A percentile compares a stretch with the other conserved stretches of the same genome.
Evolutionary conservation across 2,888 invertebrate species (phyloP).

Genomic region (Calliopum simillimum): DNA sequence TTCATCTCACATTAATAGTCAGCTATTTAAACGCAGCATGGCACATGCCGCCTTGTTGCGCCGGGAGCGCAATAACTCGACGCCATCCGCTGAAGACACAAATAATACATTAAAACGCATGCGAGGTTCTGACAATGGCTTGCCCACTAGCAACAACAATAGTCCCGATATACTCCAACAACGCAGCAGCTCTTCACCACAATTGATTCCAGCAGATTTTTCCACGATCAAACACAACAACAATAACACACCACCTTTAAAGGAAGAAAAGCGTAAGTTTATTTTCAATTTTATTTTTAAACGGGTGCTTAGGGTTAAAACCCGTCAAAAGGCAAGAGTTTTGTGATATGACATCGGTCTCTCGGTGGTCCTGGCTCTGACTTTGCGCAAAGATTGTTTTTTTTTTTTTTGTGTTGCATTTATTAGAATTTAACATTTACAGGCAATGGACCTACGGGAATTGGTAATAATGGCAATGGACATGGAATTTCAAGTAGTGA

Average conservation of each 20-base stretch:
- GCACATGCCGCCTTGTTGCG: conserved; percentile 67
- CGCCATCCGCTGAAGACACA: conserved; percentile 59
- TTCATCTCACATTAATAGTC: conserved; percentile 73
- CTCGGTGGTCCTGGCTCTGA: too few relatives aligned
- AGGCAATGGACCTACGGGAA: conserved; percentile 48
- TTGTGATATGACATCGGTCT: too few relatives aligned
- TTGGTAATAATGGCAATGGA: conserved; percentile 59
- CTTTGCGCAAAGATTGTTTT: too few relatives aligned
- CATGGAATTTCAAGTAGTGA: conserved; percentile 69
- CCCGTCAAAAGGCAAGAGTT: too few relatives aligned
- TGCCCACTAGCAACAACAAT: conserved; percentile 71
- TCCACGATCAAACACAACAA: conserved; percentile 68
- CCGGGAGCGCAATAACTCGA: conserved; percentile 60
- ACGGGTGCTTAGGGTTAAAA: too few relatives aligned
- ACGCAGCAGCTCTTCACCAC: conserved; percentile 67
- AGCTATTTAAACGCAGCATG: conserved; percentile 75
- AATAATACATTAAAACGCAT: conserved; percentile 62
- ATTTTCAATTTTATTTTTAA: neutral
- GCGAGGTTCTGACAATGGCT: conserved; percentile 65
- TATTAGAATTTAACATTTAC: neutral
- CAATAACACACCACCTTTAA: conserved; percentile 67
- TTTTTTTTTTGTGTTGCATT: too few relatives aligned
- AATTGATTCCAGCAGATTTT: conserved; percentile 67
- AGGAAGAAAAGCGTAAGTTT: conserved; percentile 65
- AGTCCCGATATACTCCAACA: conserved; percentile 70